Percentiles rank a stretch among this genome's conserved stretches.
Conservation (phyloP, 2,797 vertebrate species). For the Cyprinella venusta region DNA sequence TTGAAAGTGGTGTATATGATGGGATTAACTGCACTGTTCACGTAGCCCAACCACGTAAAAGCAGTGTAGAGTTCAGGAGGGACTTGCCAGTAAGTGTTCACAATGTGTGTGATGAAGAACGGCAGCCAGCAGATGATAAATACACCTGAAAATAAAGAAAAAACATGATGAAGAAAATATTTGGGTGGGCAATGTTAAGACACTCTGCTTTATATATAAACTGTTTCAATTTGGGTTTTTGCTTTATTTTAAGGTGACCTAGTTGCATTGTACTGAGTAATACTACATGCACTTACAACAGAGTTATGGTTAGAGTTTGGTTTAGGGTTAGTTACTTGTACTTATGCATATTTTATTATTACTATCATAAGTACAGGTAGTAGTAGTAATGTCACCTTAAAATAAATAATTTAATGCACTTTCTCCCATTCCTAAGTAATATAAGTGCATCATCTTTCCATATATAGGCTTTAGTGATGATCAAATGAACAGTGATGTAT, state of each 20-base stretch:
- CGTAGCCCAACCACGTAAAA: constrained; percentile 98
- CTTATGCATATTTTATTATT: too few species aligned
- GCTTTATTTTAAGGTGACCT: too few species aligned
- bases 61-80: constrained; percentile 93
- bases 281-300: too few species aligned
- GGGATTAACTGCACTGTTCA: constrained; percentile 98
- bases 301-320: too few species aligned
- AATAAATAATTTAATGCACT: not conserved
- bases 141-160: constrained; percentile 81
- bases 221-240: not conserved
- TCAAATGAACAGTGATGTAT: not conserved
- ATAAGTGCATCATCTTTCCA: not conserved
- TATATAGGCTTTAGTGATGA: not conserved
- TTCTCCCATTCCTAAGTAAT: not conserved
- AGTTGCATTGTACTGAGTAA: too few species aligned
- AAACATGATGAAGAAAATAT: too few species aligned
- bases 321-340: too few species aligned
- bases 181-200: too few species aligned
- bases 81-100: constrained; percentile 96
- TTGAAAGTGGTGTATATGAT: constrained; percentile 99
- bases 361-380: too few species aligned
- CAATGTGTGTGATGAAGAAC: constrained; percentile 98
- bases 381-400: too few species aligned
- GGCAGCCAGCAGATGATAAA: constrained; percentile 99
- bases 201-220: not conserved